Conservation (phyloP, 1,140 invertebrate species). For the Drosophila suzukii region DNA sequence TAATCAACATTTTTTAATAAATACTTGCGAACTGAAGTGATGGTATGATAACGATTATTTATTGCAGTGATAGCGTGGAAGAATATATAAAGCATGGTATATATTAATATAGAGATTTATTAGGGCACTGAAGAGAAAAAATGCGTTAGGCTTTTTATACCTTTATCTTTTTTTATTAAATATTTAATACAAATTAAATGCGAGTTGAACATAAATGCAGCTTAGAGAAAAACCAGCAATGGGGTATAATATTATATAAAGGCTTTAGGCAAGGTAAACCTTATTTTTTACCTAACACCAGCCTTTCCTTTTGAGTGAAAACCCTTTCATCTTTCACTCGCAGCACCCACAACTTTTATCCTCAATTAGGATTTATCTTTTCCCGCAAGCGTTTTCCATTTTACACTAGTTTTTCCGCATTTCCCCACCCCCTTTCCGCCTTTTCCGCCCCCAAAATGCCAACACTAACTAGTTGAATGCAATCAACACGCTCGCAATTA, state of each 20-base stretch:
- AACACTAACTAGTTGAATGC: slow-evolving; percentile 56
- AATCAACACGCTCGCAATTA: slow-evolving; percentile 58
- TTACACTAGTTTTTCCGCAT: slow-evolving; percentile 19
- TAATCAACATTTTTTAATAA: neutral
- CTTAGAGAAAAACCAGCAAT: no score
- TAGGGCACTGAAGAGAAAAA: no score
- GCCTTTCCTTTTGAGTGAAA: neutral
- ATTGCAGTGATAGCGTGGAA: neutral
- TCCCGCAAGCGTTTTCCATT: slow-evolving; percentile 23
- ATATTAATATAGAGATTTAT: no score
- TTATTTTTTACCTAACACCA: no score
- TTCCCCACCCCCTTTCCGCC: neutral
- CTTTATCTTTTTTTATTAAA: no score
- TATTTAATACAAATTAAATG: no score
- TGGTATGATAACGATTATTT: neutral
- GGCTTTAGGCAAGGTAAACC: no score
- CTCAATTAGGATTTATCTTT: slow-evolving; percentile 41
- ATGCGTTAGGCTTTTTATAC: no score
- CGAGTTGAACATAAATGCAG: no score
- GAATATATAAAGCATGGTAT: neutral
- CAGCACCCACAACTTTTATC: slow-evolving; percentile 33
- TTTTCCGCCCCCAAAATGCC: slow-evolving; percentile 5
- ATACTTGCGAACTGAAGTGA: neutral
- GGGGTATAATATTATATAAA: no score
- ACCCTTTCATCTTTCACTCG: slow-evolving; percentile 24